phyloP scores from a whole-genome alignment of 2,113 vertebrate genomes.

The Lasiurus cinereus region DNA sequence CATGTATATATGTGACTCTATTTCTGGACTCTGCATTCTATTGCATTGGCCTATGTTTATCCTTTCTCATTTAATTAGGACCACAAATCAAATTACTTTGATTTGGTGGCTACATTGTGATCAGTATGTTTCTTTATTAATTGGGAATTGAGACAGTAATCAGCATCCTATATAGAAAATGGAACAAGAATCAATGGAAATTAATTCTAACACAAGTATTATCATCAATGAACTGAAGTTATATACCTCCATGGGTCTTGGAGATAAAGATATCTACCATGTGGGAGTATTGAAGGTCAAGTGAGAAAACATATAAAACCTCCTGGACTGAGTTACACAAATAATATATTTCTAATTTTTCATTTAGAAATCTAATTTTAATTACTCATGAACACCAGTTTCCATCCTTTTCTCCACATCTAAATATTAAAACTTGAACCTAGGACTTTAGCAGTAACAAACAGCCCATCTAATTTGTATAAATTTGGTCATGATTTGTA shows the following conservation, averaged over 20 bases:
- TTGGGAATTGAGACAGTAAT: constrained; percentile 8
- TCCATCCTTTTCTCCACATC: background rate
- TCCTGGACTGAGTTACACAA: background rate
- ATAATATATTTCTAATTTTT: constrained; percentile 2
- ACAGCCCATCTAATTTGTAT: background rate
- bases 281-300: background rate
- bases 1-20: background rate
- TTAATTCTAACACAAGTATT: constrained; percentile 3
- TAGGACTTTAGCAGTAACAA: constrained; percentile 47
- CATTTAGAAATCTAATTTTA: constrained; percentile 12
- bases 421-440: constrained; percentile 42
- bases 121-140: constrained; percentile 34
- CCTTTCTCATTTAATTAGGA: constrained; percentile 4
- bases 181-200: background rate
- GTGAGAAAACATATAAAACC: background rate
- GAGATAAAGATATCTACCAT: background rate
- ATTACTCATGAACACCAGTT: background rate
- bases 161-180: constrained; percentile 25
- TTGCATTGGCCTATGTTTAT: background rate
- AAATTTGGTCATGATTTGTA: constrained; percentile 63
- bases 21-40: constrained; percentile 21
- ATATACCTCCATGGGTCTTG: background rate
- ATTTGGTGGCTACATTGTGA: background rate
- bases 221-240: background rate
- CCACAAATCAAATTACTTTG: background rate